A percentile compares a stretch with the other conserved stretches of the same genome.
These are phyloP conservation scores for Xanthorhoe designata DNA, from an alignment of 2,888 invertebrate genomes.

Conservation along the genomic window DNA sequence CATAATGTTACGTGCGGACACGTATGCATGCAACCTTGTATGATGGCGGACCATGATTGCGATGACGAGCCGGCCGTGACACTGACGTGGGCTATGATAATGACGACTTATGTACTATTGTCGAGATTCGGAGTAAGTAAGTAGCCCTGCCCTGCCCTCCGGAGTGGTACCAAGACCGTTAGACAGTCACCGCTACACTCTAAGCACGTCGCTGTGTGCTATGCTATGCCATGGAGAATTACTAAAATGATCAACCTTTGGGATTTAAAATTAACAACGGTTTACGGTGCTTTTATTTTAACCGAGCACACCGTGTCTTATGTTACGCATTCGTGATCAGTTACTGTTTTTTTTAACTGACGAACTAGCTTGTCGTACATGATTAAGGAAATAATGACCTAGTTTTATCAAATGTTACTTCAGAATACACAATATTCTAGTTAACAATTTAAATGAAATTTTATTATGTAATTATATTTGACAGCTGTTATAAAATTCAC, in stretches of 20 bases:
- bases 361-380: not conserved
- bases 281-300: slow-evolving; percentile 45
- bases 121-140: slow-evolving; percentile 62
- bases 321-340: slow-evolving; percentile 1
- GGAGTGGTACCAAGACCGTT: slow-evolving; percentile 75
- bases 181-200: slow-evolving; percentile 78
- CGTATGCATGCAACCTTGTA: slow-evolving; percentile 77
- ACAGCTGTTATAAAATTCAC: slow-evolving; percentile 40
- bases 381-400: not conserved
- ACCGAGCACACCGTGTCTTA: slow-evolving; percentile 30
- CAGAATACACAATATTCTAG: not conserved
- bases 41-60: slow-evolving; percentile 69
- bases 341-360: slow-evolving; percentile 9
- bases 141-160: slow-evolving; percentile 63
- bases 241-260: slow-evolving; percentile 60
- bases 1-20: slow-evolving; percentile 71
- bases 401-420: not conserved
- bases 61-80: slow-evolving; percentile 77
- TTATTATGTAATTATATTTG: not conserved
- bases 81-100: slow-evolving; percentile 76
- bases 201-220: slow-evolving; percentile 44
- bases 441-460: not conserved
- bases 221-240: slow-evolving; percentile 56
- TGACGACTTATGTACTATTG: slow-evolving; percentile 64
- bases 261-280: slow-evolving; percentile 62